Evolutionary conservation across 2,888 invertebrate genomes (phyloP), one percentile per base, ranked within the genome.

Genomic region (Meteorus cinctellus): DNA sequence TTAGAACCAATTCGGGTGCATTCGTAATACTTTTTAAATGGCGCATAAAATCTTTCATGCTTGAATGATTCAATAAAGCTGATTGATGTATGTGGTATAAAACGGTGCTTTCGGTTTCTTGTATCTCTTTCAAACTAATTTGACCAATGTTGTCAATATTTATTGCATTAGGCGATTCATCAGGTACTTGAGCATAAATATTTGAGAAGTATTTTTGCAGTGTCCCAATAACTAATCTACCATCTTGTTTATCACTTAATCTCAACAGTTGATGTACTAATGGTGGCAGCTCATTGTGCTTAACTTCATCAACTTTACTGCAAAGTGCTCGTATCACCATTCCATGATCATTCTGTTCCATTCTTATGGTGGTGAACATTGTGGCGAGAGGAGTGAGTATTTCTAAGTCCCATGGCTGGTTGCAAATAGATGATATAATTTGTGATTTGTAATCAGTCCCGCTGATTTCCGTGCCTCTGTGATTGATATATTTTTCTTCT

Each of bases 261-360:
- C 90, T 92, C n/a, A 95, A 87, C 67, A 94, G 84, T 82, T 95
- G 94, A 88, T 94, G 93, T 0, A 93, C 91, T 41, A 95, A 89
- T 0, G 94, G 92, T 0, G 95, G 95, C 36, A 95, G 83, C 81
- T 93, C 92, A 77, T 93, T 92, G 0, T 93, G 91, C 5, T 92
- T 90, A 72, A 93, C 85, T 67, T 92, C 91, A 73, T 91, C 91
- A 34, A 95, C 88, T 83, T 92, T 91, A 0, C 91, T 90, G 77
- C 93, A 93, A 31, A 95, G 88, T 81, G 93, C 93, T 82, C 91
- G 92, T 2, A 94, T 92, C 1, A 94, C 92, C 84, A 92, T 90
- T 67, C 90, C 89, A 82, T 93, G 93, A 81, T 94, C 93, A 70
- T 91, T 91, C 70, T 92, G 91, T 0, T 91, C 90, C 74, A 94